Evolutionary conservation across 2,797 vertebrate genomes (phyloP).

Genomic region (Thripadectes ignobilis): DNA sequence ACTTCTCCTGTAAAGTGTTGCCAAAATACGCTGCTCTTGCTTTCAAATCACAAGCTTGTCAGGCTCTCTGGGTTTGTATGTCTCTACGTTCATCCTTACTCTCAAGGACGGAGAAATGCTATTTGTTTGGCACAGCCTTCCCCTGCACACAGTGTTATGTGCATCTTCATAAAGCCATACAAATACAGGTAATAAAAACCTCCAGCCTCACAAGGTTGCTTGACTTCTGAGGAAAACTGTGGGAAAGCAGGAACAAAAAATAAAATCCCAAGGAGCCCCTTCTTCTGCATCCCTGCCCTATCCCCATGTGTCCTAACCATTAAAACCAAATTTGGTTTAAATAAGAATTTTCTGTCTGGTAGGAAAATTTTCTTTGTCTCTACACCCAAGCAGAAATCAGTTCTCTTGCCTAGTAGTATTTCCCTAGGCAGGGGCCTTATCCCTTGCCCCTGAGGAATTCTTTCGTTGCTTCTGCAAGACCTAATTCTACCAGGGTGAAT

Average conservation of each 20-base stretch:
- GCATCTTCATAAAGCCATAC: not conserved
- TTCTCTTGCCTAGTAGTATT: not conserved
- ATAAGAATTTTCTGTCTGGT: not conserved
- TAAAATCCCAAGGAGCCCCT: not conserved
- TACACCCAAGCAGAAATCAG: not conserved
- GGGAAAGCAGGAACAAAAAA: not conserved
- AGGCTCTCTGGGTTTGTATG: not conserved
- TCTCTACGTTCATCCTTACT: not conserved
- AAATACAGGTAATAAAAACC: not conserved
- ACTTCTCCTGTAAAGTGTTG: not conserved
- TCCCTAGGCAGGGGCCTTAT: not conserved
- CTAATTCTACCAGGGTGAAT: not conserved
- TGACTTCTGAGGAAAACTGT: not conserved
- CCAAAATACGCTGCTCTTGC: not conserved
- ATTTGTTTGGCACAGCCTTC: not conserved
- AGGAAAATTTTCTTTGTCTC: not conserved
- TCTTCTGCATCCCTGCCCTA: not conserved
- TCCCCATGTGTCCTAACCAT: rapidly evolving
- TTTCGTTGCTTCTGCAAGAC: slow-evolving; percentile 25
- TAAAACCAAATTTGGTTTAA: not conserved
- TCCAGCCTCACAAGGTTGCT: not conserved
- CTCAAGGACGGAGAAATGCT: not conserved
- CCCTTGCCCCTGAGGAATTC: not conserved
- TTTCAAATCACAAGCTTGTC: not conserved
- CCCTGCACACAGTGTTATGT: not conserved